A percentile compares a stretch with the other conserved stretches of the same genome.
These are phyloP conservation scores for Lasioglossum albipes DNA, from an alignment of 1,140 invertebrate species.

Conservation along the genomic window DNA sequence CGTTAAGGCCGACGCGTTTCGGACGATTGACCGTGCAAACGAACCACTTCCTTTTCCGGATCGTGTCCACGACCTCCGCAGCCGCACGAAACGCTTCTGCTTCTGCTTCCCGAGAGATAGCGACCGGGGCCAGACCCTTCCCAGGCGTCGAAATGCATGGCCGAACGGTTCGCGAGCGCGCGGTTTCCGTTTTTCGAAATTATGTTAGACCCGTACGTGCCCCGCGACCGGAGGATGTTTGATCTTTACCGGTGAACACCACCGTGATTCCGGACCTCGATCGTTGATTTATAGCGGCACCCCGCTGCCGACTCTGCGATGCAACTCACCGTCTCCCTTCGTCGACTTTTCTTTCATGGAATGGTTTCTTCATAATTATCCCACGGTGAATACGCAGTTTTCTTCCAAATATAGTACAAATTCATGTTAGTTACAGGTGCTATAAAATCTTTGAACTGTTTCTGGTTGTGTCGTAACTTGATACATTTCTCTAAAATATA, in stretches of 20 bases:
- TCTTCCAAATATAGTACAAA: too few relatives aligned
- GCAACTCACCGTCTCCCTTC: too few relatives aligned
- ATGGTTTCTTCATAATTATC: too few relatives aligned
- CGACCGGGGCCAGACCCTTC: not conserved
- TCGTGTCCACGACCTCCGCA: slow-evolving; percentile 28
- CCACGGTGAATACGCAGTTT: too few relatives aligned
- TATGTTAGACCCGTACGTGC: not conserved
- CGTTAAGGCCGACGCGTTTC: slow-evolving; percentile 61
- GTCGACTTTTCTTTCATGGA: too few relatives aligned
- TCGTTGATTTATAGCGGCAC: not conserved
- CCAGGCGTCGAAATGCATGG: slow-evolving; percentile 30
- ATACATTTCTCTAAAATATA: too few relatives aligned
- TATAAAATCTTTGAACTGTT: too few relatives aligned
- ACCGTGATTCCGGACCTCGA: not conserved
- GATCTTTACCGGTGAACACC: not conserved
- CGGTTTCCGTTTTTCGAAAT: slow-evolving; percentile 39
- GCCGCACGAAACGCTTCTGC: slow-evolving; percentile 24
- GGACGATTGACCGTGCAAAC: slow-evolving; percentile 68
- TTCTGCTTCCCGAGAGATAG: not conserved
- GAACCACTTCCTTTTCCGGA: slow-evolving; percentile 63
- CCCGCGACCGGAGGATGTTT: not conserved
- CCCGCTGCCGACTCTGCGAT: not conserved
- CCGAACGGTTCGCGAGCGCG: slow-evolving; percentile 4
- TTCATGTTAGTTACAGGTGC: too few relatives aligned
- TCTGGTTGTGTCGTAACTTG: too few relatives aligned